phyloP scores from a whole-genome alignment of 2,797 vertebrate genomes.

The Tympanoctomys barrerae region DNA sequence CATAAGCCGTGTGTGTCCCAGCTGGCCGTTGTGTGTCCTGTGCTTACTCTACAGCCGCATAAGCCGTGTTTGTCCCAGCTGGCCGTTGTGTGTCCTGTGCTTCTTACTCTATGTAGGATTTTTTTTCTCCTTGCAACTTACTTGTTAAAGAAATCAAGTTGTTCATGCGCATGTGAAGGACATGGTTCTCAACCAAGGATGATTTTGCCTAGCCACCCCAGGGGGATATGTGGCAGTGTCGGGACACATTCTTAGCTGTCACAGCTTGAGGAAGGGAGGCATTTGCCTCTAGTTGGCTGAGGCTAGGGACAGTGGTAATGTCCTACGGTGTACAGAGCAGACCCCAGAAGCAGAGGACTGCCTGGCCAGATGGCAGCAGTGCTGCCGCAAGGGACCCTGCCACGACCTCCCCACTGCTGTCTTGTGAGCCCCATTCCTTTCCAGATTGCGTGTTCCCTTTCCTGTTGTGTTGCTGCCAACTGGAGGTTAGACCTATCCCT shows the following conservation, averaged over 20 bases:
- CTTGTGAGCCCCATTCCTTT: no score
- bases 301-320: background rate
- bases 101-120: background rate
- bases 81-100: no score
- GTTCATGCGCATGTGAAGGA: background rate
- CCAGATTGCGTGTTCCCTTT: background rate
- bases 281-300: background rate
- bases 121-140: background rate
- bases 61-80: background rate
- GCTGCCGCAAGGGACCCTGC: background rate
- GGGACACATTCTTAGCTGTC: background rate
- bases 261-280: background rate
- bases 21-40: no score
- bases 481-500: background rate
- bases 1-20: no score
- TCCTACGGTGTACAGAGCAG: background rate
- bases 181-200: background rate
- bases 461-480: background rate
- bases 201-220: background rate
- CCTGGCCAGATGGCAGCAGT: background rate
- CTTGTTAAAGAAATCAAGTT: background rate
- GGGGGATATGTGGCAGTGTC: background rate
- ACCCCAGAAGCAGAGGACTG: background rate
- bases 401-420: accelerated
- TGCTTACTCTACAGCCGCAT: no score